Base-by-base conservation (phyloP, 2,888 invertebrate genomes). In the Lissocephala sabroskyi region DNA sequence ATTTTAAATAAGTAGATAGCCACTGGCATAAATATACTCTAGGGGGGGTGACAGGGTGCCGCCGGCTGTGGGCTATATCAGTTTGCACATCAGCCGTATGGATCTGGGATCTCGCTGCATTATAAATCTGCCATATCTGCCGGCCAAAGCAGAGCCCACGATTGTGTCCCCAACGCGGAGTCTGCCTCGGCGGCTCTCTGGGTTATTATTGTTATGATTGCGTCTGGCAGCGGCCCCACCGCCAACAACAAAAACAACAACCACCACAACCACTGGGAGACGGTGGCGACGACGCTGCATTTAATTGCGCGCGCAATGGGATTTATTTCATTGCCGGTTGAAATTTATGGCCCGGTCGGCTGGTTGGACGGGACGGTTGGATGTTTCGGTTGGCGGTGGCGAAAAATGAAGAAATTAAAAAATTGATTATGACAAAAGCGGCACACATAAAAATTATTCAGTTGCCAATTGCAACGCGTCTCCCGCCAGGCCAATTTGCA, bases 311-410 rank as follows among this genome's bases (percentile, higher is more conserved):
- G 67, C n/a, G 68, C 66, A 64, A 70, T 70, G 73, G 77, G 79
- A 79, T 79, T 80, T 79, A 80, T 80, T 63, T 78, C 65, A 79
- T 73, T 70, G 79, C 65, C 67, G 62, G 62, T 49, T 60, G 65
- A 56, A 79, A 80, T 80, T 80, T 80, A 80, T 80, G 65, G 68
- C 65, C n/a, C n/a, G n/a, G n/a, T n/a, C n/a, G n/a, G n/a, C n/a
- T n/a, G n/a, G n/a, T n/a, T n/a, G n/a, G n/a, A n/a, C n/a, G n/a
- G n/a, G n/a, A n/a, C n/a, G n/a, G n/a, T n/a, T n/a, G n/a, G n/a
- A n/a, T n/a, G 50, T 45, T 56, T 64, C 66, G 64, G 65, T 55
- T 48, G 35, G 41, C 49, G 47, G 29, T 32, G 53, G 50, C 33
- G 46, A 43, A 57, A 65, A 77, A 71, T 68, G 65, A 77, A 75